Conservation (phyloP, 2,888 invertebrate species). For the Merodon equestris region DNA sequence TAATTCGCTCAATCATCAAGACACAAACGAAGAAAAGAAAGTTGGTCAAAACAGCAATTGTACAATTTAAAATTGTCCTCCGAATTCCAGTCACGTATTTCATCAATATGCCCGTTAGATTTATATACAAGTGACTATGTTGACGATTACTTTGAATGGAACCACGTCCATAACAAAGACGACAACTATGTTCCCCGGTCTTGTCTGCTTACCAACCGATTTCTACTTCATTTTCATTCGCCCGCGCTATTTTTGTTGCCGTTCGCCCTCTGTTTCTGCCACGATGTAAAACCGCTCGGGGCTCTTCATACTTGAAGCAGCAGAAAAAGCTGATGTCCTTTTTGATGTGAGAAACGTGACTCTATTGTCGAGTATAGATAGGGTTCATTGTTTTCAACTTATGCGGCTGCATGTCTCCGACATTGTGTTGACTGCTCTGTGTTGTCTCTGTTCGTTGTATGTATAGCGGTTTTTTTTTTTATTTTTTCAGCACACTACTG, state of each 20-base stretch:
- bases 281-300: slow-evolving; percentile 16
- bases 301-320: slow-evolving; percentile 20
- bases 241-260: slow-evolving; percentile 22
- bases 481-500: slow-evolving; percentile 5
- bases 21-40: not conserved
- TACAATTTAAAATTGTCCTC: slow-evolving; percentile 56
- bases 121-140: slow-evolving; percentile 51
- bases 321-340: slow-evolving; percentile 50
- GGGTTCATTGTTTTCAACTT: slow-evolving; percentile 66
- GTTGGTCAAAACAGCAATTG: slow-evolving; percentile 36
- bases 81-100: slow-evolving; percentile 64
- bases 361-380: slow-evolving; percentile 53
- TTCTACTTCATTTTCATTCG: slow-evolving; percentile 55
- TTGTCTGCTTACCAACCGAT: slow-evolving; percentile 54
- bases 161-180: not conserved
- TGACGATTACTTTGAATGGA: slow-evolving; percentile 5
- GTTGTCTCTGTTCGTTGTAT: too few relatives aligned
- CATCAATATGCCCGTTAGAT: slow-evolving; percentile 65
- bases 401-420: slow-evolving; percentile 60
- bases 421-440: slow-evolving; percentile 38
- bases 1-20: slow-evolving; percentile 53
- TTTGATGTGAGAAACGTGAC: slow-evolving; percentile 66
- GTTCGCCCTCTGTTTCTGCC: not conserved
- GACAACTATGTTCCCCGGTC: slow-evolving; percentile 5
- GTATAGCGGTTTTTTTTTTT: slow-evolving; percentile 44